Evolutionary conservation across 2,888 invertebrate species (phyloP).

Genomic region (Ctena decussata): DNA sequence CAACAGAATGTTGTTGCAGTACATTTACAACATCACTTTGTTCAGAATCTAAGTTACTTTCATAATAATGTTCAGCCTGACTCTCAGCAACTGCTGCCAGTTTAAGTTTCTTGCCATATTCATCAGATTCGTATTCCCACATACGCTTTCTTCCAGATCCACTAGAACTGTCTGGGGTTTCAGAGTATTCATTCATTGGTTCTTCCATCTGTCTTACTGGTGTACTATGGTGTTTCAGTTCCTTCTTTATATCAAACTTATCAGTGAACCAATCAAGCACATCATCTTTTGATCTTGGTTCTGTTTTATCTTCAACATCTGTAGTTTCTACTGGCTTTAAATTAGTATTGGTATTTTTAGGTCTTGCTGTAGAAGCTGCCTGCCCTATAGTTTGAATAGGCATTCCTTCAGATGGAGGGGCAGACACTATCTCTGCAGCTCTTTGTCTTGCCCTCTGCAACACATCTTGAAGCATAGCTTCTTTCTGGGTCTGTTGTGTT

Average conservation of each 20-base stretch:
- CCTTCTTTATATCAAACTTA: conserved; percentile 29
- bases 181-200: not conserved
- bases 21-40: not conserved
- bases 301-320: not conserved
- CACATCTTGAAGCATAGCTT: not conserved
- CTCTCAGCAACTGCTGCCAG: not conserved
- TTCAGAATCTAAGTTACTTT: not conserved
- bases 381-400: conserved; percentile 37
- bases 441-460: not conserved
- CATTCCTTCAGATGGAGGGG: conserved; percentile 14
- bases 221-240: not conserved
- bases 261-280: conserved; percentile 51
- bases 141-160: not conserved
- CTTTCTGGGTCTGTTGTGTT: not conserved
- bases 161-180: not conserved
- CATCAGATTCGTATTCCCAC: not conserved
- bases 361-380: not conserved
- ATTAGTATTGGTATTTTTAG: not conserved
- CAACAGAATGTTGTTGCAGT: not conserved
- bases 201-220: not conserved
- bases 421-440: conserved; percentile 12
- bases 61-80: not conserved
- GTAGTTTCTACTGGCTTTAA: not conserved
- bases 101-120: not conserved
- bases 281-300: conserved; percentile 19